Percentiles rank a stretch among this genome's conserved stretches.
Evolutionary conservation across 2,113 vertebrate genomes (phyloP).

Genomic region (Lycaon pictus): DNA sequence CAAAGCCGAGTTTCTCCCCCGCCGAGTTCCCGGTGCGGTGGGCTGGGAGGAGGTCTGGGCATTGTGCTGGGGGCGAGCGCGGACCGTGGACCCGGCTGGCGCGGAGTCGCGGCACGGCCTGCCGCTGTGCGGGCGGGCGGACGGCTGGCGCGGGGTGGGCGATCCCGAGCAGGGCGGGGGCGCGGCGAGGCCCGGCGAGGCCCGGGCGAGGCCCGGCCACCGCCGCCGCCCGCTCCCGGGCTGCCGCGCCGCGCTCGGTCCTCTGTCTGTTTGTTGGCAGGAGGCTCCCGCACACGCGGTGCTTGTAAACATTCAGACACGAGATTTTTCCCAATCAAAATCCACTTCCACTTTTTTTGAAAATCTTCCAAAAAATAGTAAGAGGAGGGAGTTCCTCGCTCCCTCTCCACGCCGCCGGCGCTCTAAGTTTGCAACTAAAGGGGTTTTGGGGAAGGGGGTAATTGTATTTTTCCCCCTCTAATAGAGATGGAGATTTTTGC

Average conservation of each 20-base stretch:
- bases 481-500: conserved; percentile 61
- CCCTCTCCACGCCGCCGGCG: conserved; percentile 77
- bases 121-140: conserved; percentile 74
- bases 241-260: conserved; percentile 85
- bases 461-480: conserved; percentile 17
- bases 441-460: conserved; percentile 67
- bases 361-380: conserved; percentile 96
- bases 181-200: conserved; percentile 70
- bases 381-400: conserved; percentile 90
- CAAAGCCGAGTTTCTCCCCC: conserved; percentile 62
- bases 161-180: conserved; percentile 58
- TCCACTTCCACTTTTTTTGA: conserved; percentile 94
- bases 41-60: conserved; percentile 10
- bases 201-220: conserved; percentile 69
- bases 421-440: conserved; percentile 81
- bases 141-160: conserved; percentile 62
- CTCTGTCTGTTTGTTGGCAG: conserved; percentile 90
- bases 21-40: conserved; percentile 14
- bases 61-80: conserved; percentile 37
- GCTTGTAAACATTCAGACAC: conserved; percentile 97
- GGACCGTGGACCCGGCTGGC: not conserved
- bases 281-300: conserved; percentile 92
- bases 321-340: conserved; percentile 97
- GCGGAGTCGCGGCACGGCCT: conserved; percentile 53
- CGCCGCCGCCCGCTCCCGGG: conserved; percentile 67